These are phyloP conservation scores for Callocephalon fimbriatum DNA, from an alignment of 2,113 vertebrate genomes.

Conservation along the genomic window DNA sequence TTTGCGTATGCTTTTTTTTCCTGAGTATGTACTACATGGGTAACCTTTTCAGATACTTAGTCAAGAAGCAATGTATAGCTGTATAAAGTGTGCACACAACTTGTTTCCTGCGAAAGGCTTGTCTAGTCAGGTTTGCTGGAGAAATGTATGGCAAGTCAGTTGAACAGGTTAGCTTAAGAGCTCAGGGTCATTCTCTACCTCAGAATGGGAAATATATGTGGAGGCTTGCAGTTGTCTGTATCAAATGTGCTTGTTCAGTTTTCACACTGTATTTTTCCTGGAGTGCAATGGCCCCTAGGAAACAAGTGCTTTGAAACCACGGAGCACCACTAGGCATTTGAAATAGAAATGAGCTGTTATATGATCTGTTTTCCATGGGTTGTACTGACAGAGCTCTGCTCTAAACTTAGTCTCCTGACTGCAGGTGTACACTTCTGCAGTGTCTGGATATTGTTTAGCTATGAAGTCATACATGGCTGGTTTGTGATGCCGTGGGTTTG, in stretches of 20 bases:
- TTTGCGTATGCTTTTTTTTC: neutral
- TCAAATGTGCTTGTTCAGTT: neutral
- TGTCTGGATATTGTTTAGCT: neutral
- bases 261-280: neutral
- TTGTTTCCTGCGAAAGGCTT: neutral
- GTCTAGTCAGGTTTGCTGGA: neutral
- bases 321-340: neutral
- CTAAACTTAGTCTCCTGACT: neutral
- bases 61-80: neutral
- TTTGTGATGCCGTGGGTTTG: neutral
- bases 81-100: neutral
- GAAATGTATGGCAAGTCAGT: neutral
- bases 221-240: neutral
- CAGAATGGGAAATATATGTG: accelerated
- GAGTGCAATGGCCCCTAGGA: neutral
- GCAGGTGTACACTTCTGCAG: neutral
- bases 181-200: neutral
- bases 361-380: accelerated
- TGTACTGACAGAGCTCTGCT: neutral
- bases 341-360: neutral
- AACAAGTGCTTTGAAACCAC: neutral
- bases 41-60: neutral
- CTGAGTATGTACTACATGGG: neutral
- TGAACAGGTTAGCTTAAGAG: neutral
- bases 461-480: neutral